A percentile compares a stretch with the other conserved stretches of the same genome.
Evolutionary conservation across 2,797 vertebrate genomes (phyloP).

Genomic region (Syndactyla subalaris): DNA sequence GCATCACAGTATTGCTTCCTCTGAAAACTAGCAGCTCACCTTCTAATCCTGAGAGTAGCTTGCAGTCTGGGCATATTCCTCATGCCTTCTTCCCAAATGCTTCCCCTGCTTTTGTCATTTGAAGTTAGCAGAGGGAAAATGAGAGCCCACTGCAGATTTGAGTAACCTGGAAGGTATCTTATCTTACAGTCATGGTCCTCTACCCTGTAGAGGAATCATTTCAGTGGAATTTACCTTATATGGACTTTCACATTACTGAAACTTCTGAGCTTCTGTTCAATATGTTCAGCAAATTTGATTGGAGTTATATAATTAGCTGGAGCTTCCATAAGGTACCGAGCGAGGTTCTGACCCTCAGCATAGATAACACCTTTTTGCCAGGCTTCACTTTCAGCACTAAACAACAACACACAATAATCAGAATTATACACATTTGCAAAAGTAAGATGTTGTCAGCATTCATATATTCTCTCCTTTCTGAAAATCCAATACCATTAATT

Average conservation of each 20-base stretch:
- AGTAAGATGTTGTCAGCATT: background rate
- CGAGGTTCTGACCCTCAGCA: constrained; percentile 93
- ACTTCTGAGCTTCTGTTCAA: constrained; percentile 85
- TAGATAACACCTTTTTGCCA: constrained; percentile 90
- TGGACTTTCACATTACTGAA: constrained; percentile 82
- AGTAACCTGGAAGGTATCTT: background rate
- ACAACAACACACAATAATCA: background rate
- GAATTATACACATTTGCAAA: background rate
- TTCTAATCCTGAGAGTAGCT: background rate
- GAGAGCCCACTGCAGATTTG: background rate
- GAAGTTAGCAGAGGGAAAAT: background rate
- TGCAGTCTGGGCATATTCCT: background rate
- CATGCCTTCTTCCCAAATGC: background rate
- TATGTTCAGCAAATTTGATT: constrained; percentile 85
- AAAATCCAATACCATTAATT: background rate
- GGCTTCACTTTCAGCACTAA: constrained; percentile 78
- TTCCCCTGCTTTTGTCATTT: background rate
- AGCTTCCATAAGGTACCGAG: constrained; percentile 92
- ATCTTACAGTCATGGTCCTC: background rate
- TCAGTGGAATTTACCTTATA: constrained; percentile 77
- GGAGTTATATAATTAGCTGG: constrained; percentile 95
- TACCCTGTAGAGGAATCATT: background rate
- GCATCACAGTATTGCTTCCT: background rate
- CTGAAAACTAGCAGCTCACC: background rate
- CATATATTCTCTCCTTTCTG: background rate